Percentiles rank a stretch among this genome's conserved stretches.
phyloP scores from a whole-genome alignment of 2,797 vertebrate genomes.

The Melanotaenia pygmaea region DNA sequence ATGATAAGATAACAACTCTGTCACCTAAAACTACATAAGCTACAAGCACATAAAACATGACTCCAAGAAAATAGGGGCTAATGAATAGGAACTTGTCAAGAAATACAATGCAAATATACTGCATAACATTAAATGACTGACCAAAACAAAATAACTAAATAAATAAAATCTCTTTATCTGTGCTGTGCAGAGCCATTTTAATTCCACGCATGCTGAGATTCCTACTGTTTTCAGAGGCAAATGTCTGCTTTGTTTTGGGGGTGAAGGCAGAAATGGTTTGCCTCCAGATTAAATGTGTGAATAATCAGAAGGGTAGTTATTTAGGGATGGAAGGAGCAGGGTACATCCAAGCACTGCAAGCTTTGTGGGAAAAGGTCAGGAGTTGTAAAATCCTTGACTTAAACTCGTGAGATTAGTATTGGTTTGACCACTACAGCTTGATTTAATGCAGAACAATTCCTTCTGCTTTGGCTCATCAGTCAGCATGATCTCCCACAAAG shows the following conservation, averaged over 20 bases:
- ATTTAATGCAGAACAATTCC: constrained; percentile 1
- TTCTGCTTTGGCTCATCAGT: neutral
- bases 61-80: neutral
- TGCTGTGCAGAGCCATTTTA: constrained; percentile 3
- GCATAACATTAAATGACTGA: neutral
- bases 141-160: neutral
- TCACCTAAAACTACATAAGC: neutral
- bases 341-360: neutral
- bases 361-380: neutral
- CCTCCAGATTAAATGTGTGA: constrained; percentile 3
- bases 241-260: neutral
- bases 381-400: neutral
- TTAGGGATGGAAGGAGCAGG: neutral
- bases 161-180: neutral
- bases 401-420: neutral
- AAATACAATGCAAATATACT: neutral
- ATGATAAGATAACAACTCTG: neutral
- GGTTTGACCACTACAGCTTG: neutral
- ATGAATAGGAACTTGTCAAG: neutral
- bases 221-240: neutral
- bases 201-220: constrained; percentile 11
- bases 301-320: neutral
- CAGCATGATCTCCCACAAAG: constrained; percentile 23
- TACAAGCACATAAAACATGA: neutral
- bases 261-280: neutral